Evolutionary conservation across 2,113 vertebrate species (phyloP).

Genomic region (Trogon melanurus): DNA sequence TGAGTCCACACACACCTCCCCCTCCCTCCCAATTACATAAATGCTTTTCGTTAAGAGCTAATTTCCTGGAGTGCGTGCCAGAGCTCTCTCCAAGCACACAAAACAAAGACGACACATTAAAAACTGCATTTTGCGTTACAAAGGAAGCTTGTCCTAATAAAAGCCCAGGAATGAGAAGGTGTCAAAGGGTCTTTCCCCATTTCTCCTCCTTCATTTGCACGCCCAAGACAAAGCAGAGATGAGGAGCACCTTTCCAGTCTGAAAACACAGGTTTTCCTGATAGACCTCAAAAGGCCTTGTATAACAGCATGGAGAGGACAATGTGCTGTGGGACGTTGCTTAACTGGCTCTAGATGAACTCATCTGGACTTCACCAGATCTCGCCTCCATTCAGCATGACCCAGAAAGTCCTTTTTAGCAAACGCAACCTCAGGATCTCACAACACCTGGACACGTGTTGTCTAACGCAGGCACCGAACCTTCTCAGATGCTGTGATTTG

Average conservation of each 20-base stretch:
- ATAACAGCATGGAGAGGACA: neutral
- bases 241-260: neutral
- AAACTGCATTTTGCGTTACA: neutral
- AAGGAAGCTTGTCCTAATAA: neutral
- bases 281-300: neutral
- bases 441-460: neutral
- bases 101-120: neutral
- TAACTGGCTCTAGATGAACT: neutral
- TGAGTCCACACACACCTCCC: neutral
- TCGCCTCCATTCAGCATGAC: neutral
- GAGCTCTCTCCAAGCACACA: neutral
- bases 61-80: conserved; percentile 24
- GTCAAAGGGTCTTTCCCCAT: neutral
- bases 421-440: neutral
- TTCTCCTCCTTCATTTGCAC: neutral
- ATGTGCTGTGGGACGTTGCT: neutral
- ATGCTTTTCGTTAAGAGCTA: neutral
- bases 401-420: neutral
- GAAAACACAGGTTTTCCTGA: neutral
- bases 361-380: neutral
- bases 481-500: neutral
- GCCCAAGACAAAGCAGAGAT: neutral
- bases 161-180: neutral
- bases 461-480: neutral
- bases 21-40: conserved; percentile 13